Evolutionary conservation across 2,797 vertebrate species (phyloP), one percentile per base, ranked within the genome.

Genomic region (Lemur catta): DNA sequence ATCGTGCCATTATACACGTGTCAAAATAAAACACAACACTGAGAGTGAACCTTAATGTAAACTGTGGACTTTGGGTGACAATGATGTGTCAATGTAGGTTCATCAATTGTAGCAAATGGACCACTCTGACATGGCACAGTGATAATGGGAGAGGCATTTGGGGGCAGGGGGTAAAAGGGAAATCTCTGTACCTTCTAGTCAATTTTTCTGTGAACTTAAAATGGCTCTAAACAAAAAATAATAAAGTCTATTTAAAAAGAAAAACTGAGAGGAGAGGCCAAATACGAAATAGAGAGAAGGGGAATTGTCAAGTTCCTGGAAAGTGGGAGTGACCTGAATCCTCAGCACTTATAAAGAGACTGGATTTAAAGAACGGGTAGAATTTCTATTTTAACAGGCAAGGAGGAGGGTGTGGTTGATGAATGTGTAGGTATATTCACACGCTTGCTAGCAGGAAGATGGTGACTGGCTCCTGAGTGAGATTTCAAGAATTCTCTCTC

Each of bases 131-230:
- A 11, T 22, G 24, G 1, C 15, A n/a, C 5, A 12, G 33, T 50
- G 65, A 41, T 38, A 7, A 26, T 10, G 28, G 18, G 24, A 79
- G 18, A 89, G 11, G 1, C 10, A 14, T 7, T 4, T 67, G 9
- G 26, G 55, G 17, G 35, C 0, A 2, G 12, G 18, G 1, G 2
- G 6, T 7, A 2, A 2, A 20, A 50, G 28, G 59, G 26, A 20
- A 81, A 33, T 75, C 63, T 75, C 57, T 75, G 38, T 24, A 48
- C 22, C 6, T 75, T 80, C 43, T 10, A 1, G 26, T 67, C 26
- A 38, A 41, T 46, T 74, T 48, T 85, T n/a, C 55, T 35, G 11
- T 79, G 38, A 57, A 41, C 28, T 33, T 78, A 74, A 63, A 48
- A 79, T 2, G 78, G 26, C 20, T 72, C 35, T 38, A 52, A 63